phyloP scores from a whole-genome alignment of 2,113 vertebrate species.

The Regulus satrapa region DNA sequence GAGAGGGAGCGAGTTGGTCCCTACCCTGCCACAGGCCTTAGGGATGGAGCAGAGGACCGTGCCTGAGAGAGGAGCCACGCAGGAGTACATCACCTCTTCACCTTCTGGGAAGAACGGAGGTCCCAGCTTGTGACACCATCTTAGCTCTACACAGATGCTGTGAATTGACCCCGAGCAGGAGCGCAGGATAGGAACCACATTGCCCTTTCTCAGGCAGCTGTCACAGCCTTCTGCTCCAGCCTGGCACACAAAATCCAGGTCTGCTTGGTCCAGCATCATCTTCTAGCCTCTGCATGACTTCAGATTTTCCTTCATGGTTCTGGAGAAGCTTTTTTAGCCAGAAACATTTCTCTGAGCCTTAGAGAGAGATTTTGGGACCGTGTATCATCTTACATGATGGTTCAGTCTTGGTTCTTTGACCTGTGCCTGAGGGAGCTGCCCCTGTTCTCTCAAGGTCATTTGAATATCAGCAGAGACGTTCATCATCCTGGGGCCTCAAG shows the following conservation, averaged over 20 bases:
- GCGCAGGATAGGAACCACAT: not conserved
- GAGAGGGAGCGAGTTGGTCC: not conserved
- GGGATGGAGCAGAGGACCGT: not conserved
- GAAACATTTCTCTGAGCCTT: not conserved
- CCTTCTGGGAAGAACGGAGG: not conserved
- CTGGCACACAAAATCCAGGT: not conserved
- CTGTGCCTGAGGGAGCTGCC: slow-evolving; percentile 8
- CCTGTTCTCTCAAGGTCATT: not conserved
- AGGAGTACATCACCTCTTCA: not conserved
- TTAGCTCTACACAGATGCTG: not conserved
- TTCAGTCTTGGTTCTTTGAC: slow-evolving; percentile 7
- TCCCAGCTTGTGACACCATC: not conserved
- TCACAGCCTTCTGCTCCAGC: not conserved
- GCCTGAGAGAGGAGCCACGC: not conserved
- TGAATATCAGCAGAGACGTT: not conserved
- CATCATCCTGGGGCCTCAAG: slow-evolving; percentile 1
- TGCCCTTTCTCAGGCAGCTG: not conserved
- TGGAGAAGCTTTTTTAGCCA: not conserved
- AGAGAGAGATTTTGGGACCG: not conserved
- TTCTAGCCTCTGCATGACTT: not conserved
- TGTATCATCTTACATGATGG: not conserved
- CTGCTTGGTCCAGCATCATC: not conserved
- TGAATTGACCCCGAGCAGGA: not conserved
- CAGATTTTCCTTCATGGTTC: not conserved
- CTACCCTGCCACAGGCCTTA: not conserved